Base-by-base conservation (phyloP, 2,797 vertebrate genomes). In the Sphaeramia orbicularis region DNA sequence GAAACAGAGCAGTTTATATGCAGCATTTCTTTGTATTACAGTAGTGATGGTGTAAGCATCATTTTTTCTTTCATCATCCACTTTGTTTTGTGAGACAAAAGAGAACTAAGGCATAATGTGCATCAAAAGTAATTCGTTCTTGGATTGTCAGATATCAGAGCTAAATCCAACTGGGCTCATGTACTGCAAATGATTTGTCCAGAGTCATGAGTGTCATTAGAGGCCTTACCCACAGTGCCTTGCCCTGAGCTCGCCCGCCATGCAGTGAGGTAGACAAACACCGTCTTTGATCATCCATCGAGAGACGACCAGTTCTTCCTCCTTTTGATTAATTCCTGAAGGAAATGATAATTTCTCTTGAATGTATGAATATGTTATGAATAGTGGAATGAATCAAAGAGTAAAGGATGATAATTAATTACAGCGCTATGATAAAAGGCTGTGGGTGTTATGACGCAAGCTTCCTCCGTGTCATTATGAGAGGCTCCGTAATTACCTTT, bases 291-390 rank as follows among this genome's bases (percentile, higher is more conserved):
- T 94, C 90, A 89, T 89, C 81, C 76, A 78, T 86, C 74, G 89
- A 84, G 87, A 87, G 71, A 77, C 75, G 79, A 89, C 86, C 86
- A 65, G 74, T 62, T 87, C 86, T 86, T 90, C 81, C 88, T 83
- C 75, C 73, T 89, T 90, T 87, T 94, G 93, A 94, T 94, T 93
- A 94, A 93, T 94, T 93, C 93, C 92, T 91, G 85, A 86, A 94
- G 93, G 92, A 93, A 93, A 93, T 94, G 87, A 94, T 93, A 86
- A 94, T 94, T 94, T 90, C 92, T 93, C 93, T 93, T 90, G 91
- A 92, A 94, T 92, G 89, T 91, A 93, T 94, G 93, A 95, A 95
- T 94, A 94, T 92, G 92, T 94, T 95, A 95, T 94, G 93, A 94
- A 94, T 91, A 78, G 86, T 77, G 85, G 86, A 91, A 94, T 93